phyloP scores from a whole-genome alignment of 2,113 vertebrate genomes.

The Bambusicola thoracicus region DNA sequence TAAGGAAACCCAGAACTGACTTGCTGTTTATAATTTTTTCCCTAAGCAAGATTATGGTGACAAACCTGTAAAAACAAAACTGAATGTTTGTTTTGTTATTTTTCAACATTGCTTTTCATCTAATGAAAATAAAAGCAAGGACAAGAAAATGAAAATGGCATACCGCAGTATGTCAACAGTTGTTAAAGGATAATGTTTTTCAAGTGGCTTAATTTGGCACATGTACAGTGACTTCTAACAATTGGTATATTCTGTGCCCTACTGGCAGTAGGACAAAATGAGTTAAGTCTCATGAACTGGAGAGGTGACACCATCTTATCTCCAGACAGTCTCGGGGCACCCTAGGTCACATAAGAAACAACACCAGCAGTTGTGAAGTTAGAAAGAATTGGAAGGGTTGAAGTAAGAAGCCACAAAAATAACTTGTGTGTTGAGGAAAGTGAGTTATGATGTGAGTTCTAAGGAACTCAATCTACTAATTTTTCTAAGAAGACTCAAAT shows the following conservation, averaged over 20 bases:
- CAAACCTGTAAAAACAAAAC: neutral
- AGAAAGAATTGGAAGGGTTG: neutral
- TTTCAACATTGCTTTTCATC: neutral
- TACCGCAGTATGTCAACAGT: neutral
- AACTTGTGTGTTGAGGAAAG: neutral
- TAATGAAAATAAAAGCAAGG: neutral
- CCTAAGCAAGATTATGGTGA: neutral
- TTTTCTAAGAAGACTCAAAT: neutral
- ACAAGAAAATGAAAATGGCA: neutral
- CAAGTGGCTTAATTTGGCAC: neutral
- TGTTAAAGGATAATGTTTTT: neutral
- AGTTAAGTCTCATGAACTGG: neutral
- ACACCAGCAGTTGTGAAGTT: neutral
- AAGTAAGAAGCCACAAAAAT: neutral
- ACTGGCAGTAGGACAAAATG: neutral
- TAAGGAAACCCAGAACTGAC: neutral
- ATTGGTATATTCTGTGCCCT: neutral
- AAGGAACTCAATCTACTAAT: neutral
- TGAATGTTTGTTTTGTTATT: neutral
- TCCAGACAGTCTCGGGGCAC: neutral
- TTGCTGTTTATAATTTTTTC: neutral
- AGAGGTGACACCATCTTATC: neutral
- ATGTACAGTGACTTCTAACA: rapidly evolving
- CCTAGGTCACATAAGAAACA: neutral
- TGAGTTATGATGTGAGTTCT: neutral